Percentiles rank a stretch among this genome's conserved stretches.
These are phyloP conservation scores for Oreohelix idahoensis DNA, from an alignment of 1,140 invertebrate species.

Conservation along the genomic window DNA sequence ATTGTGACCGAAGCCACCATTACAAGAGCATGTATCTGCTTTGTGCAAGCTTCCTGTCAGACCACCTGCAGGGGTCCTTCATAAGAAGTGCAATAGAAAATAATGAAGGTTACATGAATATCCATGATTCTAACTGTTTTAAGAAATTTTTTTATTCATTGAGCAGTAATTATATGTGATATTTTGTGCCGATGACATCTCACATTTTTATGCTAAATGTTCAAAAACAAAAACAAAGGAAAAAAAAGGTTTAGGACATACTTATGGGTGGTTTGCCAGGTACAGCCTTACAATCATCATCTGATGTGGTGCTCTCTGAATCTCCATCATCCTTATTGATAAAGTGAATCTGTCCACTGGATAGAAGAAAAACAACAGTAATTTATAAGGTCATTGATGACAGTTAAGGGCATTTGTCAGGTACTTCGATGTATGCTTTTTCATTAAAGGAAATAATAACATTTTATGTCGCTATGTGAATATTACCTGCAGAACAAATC, in stretches of 20 bases:
- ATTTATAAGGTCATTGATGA: neutral
- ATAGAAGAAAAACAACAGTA: neutral
- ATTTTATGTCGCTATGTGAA: no score
- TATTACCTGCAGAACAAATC: no score
- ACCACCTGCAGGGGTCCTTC: no score
- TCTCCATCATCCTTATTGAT: constrained; percentile 5
- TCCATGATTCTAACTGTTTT: neutral
- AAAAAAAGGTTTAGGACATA: neutral
- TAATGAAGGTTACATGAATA: no score
- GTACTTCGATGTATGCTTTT: no score
- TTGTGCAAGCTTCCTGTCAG: no score
- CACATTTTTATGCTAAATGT: neutral
- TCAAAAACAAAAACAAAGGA: neutral
- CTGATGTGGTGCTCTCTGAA: constrained; percentile 23
- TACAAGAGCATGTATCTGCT: no score
- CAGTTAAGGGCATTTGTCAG: no score
- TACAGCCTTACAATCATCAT: neutral
- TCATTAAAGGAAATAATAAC: no score
- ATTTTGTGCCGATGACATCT: neutral
- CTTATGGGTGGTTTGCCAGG: neutral
- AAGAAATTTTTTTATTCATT: neutral
- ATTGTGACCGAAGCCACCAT: no score
- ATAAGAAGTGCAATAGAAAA: neutral
- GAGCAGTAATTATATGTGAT: neutral
- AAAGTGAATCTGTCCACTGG: constrained; percentile 33